A percentile compares a stretch with the other conserved stretches of the same genome.
Conservation (phyloP, 2,888 invertebrate species). For the Trachelus troglodyta region DNA sequence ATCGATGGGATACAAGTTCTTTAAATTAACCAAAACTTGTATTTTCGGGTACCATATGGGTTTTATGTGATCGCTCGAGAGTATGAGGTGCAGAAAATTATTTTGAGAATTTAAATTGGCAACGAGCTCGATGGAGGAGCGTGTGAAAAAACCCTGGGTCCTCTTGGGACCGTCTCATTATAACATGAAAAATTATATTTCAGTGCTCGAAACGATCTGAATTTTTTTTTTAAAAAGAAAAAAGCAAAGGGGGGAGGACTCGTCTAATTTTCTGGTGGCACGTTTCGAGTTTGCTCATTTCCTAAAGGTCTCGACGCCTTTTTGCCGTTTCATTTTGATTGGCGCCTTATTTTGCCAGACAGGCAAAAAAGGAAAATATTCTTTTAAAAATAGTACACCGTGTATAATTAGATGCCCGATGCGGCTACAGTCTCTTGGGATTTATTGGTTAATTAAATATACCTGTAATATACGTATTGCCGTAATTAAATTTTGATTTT, state of each 20-base stretch:
- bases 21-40: background rate
- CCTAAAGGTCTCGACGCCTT: constrained; percentile 35
- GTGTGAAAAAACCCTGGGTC: background rate
- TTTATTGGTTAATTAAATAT: background rate
- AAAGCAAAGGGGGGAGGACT: background rate
- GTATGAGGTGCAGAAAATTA: background rate
- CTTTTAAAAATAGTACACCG: background rate
- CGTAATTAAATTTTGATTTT: background rate
- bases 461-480: background rate
- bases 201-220: background rate
- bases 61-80: background rate
- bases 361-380: background rate
- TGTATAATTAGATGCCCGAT: background rate
- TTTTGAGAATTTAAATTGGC: background rate
- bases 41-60: background rate
- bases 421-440: background rate
- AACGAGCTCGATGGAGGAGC: background rate
- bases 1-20: background rate
- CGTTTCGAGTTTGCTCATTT: constrained; percentile 26
- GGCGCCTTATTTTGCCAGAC: background rate
- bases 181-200: constrained; percentile 16
- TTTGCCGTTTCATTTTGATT: background rate
- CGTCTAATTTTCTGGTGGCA: constrained; percentile 13
- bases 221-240: background rate
- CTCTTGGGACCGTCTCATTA: constrained; percentile 14